These are phyloP conservation scores for Thumatha senex DNA, from an alignment of 2,888 invertebrate genomes.

Conservation along the genomic window DNA sequence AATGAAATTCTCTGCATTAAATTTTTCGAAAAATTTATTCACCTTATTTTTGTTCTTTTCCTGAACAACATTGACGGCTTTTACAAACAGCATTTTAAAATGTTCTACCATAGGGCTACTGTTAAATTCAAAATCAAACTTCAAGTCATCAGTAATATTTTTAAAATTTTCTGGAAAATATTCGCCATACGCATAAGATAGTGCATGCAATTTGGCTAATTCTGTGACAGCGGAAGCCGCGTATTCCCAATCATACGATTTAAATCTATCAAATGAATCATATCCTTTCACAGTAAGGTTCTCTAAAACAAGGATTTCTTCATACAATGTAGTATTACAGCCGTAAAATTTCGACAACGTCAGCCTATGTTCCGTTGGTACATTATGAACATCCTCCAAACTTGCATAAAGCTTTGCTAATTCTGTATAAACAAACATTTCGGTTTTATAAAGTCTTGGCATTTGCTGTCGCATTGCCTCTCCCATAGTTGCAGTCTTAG, in stretches of 20 bases:
- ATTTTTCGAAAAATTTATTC: background rate
- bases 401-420: constrained; percentile 17
- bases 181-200: constrained; percentile 44
- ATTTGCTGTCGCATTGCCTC: constrained; percentile 40
- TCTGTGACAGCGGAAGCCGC: constrained; percentile 43
- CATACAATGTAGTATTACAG: background rate
- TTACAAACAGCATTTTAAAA: background rate
- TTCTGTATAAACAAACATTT: constrained; percentile 28
- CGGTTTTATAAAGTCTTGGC: constrained; percentile 18
- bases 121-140: background rate
- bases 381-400: constrained; percentile 25
- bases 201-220: constrained; percentile 55
- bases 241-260: constrained; percentile 39
- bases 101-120: background rate
- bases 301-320: constrained; percentile 2
- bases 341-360: constrained; percentile 1
- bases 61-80: background rate
- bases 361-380: constrained; percentile 9
- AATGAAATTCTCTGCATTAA: background rate
- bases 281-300: background rate
- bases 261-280: constrained; percentile 10
- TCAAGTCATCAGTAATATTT: background rate
- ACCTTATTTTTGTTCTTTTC: background rate
- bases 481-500: constrained; percentile 25
- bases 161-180: constrained; percentile 33